Conservation (phyloP, 2,888 invertebrate genomes). For the Temnothorax rugatulus region DNA sequence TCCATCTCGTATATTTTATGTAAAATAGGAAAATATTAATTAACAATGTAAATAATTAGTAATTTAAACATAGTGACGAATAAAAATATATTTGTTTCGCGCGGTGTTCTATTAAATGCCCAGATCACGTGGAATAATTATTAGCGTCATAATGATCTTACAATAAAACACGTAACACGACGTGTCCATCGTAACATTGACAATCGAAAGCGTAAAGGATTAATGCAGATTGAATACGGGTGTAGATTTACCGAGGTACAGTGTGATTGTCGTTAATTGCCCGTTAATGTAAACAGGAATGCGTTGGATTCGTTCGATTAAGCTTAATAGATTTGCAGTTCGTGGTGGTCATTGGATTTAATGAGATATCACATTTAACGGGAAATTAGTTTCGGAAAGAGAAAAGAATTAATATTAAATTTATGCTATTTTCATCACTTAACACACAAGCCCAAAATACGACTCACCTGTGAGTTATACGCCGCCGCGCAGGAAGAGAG, state of each 20-base stretch:
- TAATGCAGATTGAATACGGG: conserved; percentile 10
- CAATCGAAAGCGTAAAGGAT: background rate
- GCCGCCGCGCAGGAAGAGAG: conserved; percentile 8
- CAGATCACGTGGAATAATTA: conserved; percentile 7
- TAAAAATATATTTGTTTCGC: background rate
- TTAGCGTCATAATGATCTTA: background rate
- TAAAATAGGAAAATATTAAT: background rate
- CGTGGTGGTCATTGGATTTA: background rate
- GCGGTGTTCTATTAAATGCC: background rate
- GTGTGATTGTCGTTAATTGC: conserved; percentile 36
- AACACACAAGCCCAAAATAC: background rate
- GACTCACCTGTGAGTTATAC: conserved; percentile 30
- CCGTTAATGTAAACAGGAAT: conserved; percentile 29
- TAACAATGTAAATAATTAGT: background rate
- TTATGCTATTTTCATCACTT: background rate
- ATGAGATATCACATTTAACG: background rate
- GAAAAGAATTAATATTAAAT: background rate
- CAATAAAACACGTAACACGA: background rate
- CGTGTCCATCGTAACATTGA: conserved; percentile 15
- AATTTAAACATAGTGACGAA: background rate
- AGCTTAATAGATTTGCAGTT: conserved; percentile 15
- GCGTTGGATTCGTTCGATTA: conserved; percentile 19
- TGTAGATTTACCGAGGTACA: conserved; percentile 1
- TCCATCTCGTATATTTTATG: background rate
- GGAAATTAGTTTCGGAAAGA: background rate